A percentile compares a stretch with the other conserved stretches of the same genome.
These are phyloP conservation scores for Scolopax mira DNA, from an alignment of 2,113 vertebrate genomes.

Conservation along the genomic window DNA sequence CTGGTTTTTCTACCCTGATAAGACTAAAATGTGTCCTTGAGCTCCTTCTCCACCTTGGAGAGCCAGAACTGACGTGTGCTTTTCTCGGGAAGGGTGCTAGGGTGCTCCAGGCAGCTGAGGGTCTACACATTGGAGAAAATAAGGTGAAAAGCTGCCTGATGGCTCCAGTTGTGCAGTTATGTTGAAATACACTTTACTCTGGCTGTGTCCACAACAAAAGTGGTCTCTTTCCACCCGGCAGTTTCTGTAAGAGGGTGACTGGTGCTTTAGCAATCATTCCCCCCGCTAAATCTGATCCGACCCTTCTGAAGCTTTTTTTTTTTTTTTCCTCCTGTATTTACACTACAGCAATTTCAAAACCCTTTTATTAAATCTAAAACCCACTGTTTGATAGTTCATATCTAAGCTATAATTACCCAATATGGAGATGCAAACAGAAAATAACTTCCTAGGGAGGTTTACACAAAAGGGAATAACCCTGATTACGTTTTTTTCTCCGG, in stretches of 20 bases:
- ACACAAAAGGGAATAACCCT: not conserved
- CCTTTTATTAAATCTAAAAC: not conserved
- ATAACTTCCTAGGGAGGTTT: not conserved
- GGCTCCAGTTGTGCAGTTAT: not conserved
- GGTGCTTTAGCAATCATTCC: not conserved
- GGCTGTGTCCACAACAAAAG: not conserved
- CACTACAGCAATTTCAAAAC: not conserved
- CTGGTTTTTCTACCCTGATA: not conserved
- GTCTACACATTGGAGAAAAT: not conserved
- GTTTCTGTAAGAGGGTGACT: not conserved
- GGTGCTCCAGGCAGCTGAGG: not conserved
- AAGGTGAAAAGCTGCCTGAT: not conserved
- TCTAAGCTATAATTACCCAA: not conserved
- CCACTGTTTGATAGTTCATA: not conserved
- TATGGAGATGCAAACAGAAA: not conserved
- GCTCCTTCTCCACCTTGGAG: not conserved
- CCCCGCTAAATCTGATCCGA: not conserved
- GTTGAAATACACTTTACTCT: not conserved
- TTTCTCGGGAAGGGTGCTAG: not conserved
- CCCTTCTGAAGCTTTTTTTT: not conserved
- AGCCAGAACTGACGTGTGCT: not conserved
- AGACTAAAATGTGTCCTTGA: not conserved
- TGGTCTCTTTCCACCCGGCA: not conserved
- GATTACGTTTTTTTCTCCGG: not conserved
- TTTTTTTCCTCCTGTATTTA: not conserved